Base-by-base conservation (phyloP, 1,140 invertebrate genomes). In the Calephelis nemesis region DNA sequence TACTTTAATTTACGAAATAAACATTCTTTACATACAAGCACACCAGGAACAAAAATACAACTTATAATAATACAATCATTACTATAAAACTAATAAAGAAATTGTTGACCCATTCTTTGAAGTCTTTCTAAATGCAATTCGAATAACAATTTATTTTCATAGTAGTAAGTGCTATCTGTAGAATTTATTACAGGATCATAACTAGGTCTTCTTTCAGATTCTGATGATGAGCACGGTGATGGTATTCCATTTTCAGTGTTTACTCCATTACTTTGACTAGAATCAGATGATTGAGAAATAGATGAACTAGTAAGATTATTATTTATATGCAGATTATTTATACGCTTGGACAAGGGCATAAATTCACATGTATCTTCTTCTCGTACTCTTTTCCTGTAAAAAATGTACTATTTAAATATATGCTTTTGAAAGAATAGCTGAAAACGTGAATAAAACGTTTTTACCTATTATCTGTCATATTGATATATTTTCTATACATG, bases 261-360 rank as follows among this genome's bases (percentile, higher is more conserved):
- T 65, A 88, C 78, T 52, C 82, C 83, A 80, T 83, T 87, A 54
- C 73, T 71, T 72, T 87, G 85, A 83, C 79, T 85, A 79, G 82
- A 72, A 73, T 85, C 79, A 77, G 81, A 77, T 47, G 79, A 77
- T 71, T 85, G 84, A 62, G 78, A 70, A 62, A 73, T 66, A 64
- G 69, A 65, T 58, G 82, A 73, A 70, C 71, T 85, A n/a, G 74
- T 73, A 42, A 88, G 77, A 71, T 82, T 88, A 70, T 90, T 92
- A 72, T 95, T 95, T 54, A 96, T 94, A 75, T 96, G 95, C n/a
- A 96, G 90, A 87, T 96, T 96, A 75, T 96, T 96, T 69, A 96
- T 96, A 76, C 95, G 92, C 86, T 96, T 96, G 30, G 95, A 96
- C 42, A 96, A 80, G 60, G 95, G 95, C 93, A 95, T 95, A 77